Conservation (phyloP, 2,797 vertebrate species). For the Megaceryle alcyon region DNA sequence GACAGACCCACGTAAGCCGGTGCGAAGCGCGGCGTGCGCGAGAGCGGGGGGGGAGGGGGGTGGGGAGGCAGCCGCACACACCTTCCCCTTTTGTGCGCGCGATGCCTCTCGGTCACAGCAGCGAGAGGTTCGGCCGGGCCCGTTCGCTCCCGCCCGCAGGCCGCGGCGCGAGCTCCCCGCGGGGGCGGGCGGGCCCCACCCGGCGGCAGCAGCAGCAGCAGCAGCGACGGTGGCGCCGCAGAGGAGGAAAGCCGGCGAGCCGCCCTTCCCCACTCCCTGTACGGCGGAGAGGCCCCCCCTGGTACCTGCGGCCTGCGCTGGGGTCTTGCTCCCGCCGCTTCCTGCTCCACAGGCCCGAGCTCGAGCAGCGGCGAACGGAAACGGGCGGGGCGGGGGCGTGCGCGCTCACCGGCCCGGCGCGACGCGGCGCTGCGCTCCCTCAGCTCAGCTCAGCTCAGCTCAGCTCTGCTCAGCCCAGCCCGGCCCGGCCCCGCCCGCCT, state of each 20-base stretch:
- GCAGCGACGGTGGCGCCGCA: too few relatives aligned
- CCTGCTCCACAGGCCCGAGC: slow-evolving; percentile 37
- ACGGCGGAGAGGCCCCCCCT: neutral
- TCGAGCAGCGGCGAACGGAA: slow-evolving; percentile 42
- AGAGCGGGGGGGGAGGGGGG: too few relatives aligned
- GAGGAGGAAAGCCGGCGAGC: neutral
- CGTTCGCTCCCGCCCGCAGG: neutral
- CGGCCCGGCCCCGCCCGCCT: too few relatives aligned
- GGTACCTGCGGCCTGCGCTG: slow-evolving; percentile 26
- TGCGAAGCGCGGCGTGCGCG: too few relatives aligned
- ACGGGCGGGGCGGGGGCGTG: slow-evolving; percentile 40
- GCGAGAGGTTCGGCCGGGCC: neutral
- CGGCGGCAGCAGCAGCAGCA: neutral
- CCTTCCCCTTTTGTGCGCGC: neutral
- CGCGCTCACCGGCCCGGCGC: neutral
- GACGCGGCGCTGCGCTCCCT: neutral
- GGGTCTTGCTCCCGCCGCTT: slow-evolving; percentile 11
- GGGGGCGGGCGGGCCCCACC: neutral
- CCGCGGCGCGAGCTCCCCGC: neutral
- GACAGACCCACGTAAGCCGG: too few relatives aligned
- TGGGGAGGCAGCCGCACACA: neutral
- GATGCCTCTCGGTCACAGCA: neutral
- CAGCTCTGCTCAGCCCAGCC: too few relatives aligned
- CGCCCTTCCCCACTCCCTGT: too few relatives aligned
- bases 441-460: neutral